phyloP scores from a whole-genome alignment of 2,113 vertebrate species.

The Petrocephalus zakoni region DNA sequence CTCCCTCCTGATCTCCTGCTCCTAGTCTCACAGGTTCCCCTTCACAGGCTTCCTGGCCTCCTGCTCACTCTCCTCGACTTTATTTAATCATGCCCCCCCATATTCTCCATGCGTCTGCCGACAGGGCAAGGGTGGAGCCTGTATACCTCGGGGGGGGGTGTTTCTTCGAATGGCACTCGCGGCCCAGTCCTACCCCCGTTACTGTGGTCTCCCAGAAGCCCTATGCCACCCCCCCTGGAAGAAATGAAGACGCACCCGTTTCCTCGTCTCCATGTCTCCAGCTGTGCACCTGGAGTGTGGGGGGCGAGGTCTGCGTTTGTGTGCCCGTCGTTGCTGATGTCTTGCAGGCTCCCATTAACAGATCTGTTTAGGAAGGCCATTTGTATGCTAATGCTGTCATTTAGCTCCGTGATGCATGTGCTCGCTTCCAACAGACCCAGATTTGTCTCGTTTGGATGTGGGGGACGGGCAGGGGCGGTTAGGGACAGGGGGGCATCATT shows the following conservation, averaged over 20 bases:
- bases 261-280: not conserved
- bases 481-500: not conserved
- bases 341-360: conserved; percentile 53
- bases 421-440: conserved; percentile 27
- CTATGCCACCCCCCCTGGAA: not conserved
- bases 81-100: not conserved
- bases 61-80: not conserved
- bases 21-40: not conserved
- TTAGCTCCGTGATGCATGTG: conserved; percentile 67
- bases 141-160: not conserved
- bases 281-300: not conserved
- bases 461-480: not conserved
- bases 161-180: not conserved
- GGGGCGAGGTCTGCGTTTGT: not conserved
- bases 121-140: not conserved
- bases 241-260: not conserved
- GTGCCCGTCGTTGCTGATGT: not conserved
- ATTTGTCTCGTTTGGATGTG: conserved; percentile 40
- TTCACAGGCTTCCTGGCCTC: not conserved
- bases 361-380: conserved; percentile 67
- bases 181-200: not conserved
- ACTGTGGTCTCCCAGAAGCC: not conserved
- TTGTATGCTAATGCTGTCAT: conserved; percentile 76
- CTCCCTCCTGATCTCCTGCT: not conserved
- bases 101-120: not conserved